Evolutionary conservation across 2,888 invertebrate genomes (phyloP).

Genomic region (Drosophila tanythrix): DNA sequence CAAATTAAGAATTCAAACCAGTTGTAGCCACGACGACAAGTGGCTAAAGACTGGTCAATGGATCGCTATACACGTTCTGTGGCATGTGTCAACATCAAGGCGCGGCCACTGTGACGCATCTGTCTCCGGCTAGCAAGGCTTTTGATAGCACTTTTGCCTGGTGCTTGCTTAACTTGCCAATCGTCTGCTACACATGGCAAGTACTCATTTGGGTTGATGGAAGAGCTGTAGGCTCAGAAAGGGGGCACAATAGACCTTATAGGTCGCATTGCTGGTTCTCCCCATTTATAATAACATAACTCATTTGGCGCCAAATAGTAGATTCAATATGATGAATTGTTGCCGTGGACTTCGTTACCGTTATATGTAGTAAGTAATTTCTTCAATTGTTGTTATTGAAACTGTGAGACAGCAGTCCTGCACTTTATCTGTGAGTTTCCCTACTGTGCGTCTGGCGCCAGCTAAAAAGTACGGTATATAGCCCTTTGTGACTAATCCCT

Average conservation of each 20-base stretch:
- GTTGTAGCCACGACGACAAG: slow-evolving; percentile 61
- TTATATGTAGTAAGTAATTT: not conserved
- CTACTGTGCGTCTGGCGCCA: slow-evolving; percentile 74
- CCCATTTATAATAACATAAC: too few relatives aligned
- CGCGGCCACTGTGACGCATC: slow-evolving; percentile 58
- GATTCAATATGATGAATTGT: slow-evolving; percentile 5
- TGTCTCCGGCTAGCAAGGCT: slow-evolving; percentile 37
- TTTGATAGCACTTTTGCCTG: slow-evolving; percentile 27
- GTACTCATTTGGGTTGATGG: slow-evolving; percentile 19
- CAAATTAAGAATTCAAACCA: slow-evolving; percentile 77
- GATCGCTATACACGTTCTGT: slow-evolving; percentile 46
- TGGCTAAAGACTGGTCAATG: slow-evolving; percentile 57
- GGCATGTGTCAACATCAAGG: slow-evolving; percentile 69
- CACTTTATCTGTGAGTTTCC: slow-evolving; percentile 23
- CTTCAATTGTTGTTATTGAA: slow-evolving; percentile 29
- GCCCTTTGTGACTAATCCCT: slow-evolving; percentile 48
- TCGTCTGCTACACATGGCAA: slow-evolving; percentile 2
- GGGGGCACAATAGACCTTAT: too few relatives aligned
- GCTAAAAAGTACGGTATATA: slow-evolving; percentile 53
- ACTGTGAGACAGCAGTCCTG: slow-evolving; percentile 30
- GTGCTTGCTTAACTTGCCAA: slow-evolving; percentile 30
- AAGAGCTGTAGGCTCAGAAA: too few relatives aligned
- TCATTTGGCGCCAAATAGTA: slow-evolving; percentile 40
- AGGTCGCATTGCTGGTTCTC: too few relatives aligned
- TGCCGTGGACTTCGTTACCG: not conserved